phyloP scores from a whole-genome alignment of 92 coral and sea anemone genomes.

The Umimayanthus kanabou region DNA sequence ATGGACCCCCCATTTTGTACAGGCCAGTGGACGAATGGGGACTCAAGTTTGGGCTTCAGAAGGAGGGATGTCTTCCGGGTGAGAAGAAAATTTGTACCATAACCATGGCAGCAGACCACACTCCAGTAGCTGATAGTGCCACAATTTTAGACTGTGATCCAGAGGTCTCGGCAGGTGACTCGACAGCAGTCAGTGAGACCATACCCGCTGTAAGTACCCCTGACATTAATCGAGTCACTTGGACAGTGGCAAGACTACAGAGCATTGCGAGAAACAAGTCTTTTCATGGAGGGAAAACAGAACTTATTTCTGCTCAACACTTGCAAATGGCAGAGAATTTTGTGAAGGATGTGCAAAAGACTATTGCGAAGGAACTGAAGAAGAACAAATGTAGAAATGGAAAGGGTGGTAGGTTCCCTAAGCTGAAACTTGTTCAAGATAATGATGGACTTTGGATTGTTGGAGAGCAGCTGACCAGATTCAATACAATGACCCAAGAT shows the following conservation, averaged over 20 bases:
- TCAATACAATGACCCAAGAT: conserved; percentile 63
- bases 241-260: conserved; percentile 62
- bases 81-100: conserved; percentile 56
- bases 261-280: conserved; percentile 45
- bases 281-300: conserved; percentile 50
- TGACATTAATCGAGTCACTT: conserved; percentile 54
- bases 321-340: conserved; percentile 60
- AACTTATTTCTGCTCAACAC: conserved; percentile 35
- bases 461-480: conserved; percentile 43
- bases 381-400: conserved; percentile 27
- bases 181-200: neutral
- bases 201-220: conserved; percentile 36
- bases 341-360: conserved; percentile 54
- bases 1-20: conserved; percentile 51
- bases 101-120: neutral
- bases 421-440: conserved; percentile 55
- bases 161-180: too few relatives aligned
- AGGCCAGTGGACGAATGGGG: conserved; percentile 48
- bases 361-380: neutral
- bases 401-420: conserved; percentile 58
- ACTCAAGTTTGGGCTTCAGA: conserved; percentile 65
- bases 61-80: conserved; percentile 55
- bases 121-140: too few relatives aligned
- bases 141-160: too few relatives aligned
- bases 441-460: conserved; percentile 51